A percentile compares a stretch with the other conserved stretches of the same genome.
Evolutionary conservation across 2,113 vertebrate species (phyloP).

Genomic region (Desmodus rotundus): DNA sequence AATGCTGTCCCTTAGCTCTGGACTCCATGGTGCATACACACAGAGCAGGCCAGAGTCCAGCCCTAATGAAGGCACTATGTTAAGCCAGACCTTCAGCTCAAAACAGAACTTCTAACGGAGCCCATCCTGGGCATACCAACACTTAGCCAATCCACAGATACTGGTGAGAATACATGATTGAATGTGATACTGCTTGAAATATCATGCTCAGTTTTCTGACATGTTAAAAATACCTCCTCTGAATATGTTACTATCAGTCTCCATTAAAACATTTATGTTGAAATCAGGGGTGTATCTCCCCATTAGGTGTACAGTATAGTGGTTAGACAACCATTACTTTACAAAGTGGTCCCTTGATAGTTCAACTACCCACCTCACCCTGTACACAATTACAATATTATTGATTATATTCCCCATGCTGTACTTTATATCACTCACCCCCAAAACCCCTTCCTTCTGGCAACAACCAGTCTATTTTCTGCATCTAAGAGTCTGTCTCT

Average conservation of each 20-base stretch:
- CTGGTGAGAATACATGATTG: background rate
- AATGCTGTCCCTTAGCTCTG: background rate
- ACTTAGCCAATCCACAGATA: background rate
- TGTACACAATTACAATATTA: background rate
- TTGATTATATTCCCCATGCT: background rate
- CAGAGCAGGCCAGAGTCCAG: background rate
- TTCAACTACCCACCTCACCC: background rate
- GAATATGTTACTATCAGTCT: background rate
- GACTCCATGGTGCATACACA: background rate
- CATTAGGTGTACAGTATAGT: background rate
- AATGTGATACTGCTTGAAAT: background rate
- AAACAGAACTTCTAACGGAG: background rate
- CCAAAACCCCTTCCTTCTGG: background rate
- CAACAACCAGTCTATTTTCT: background rate
- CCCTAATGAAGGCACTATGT: background rate
- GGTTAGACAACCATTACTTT: background rate
- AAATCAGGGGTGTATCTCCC: background rate
- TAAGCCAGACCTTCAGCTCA: background rate
- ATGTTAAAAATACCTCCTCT: slow-evolving; percentile 49
- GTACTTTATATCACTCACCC: background rate
- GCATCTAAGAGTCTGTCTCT: background rate
- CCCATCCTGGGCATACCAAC: background rate
- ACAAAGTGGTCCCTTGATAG: background rate
- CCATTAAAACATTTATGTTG: slow-evolving; percentile 16
- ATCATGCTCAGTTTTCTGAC: background rate